Evolutionary conservation across 2,113 vertebrate species (phyloP).

Genomic region (Nycticorax nycticorax): DNA sequence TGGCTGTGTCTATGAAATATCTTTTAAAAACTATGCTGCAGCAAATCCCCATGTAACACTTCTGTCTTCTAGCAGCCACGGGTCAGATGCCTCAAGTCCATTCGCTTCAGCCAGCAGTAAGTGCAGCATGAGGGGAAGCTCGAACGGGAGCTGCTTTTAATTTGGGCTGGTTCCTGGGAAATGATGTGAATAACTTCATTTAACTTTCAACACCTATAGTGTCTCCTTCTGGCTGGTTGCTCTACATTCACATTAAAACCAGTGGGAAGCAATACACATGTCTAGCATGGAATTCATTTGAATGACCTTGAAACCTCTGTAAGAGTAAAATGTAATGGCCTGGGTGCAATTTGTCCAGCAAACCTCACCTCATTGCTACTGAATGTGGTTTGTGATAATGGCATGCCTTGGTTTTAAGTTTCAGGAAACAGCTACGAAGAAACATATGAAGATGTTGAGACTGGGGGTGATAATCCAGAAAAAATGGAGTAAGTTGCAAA

Average conservation of each 20-base stretch:
- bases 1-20: neutral
- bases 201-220: neutral
- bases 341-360: constrained; percentile 27
- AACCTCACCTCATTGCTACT: neutral
- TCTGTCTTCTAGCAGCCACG: constrained; percentile 41
- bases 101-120: constrained; percentile 61
- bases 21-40: neutral
- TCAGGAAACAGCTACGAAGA: constrained; percentile 83
- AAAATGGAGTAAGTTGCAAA: constrained; percentile 65
- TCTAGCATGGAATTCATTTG: neutral
- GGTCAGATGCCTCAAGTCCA: neutral
- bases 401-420: constrained; percentile 62
- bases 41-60: neutral
- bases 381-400: neutral
- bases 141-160: neutral
- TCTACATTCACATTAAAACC: neutral
- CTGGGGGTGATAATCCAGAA: constrained; percentile 7
- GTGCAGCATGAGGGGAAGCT: neutral
- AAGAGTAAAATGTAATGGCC: neutral
- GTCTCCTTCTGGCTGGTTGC: neutral
- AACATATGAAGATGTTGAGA: constrained; percentile 79
- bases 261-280: neutral
- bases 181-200: neutral
- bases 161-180: neutral
- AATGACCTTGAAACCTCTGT: neutral